Evolutionary conservation across 2,113 vertebrate species (phyloP).

Genomic region (Leucoraja erinaceus): DNA sequence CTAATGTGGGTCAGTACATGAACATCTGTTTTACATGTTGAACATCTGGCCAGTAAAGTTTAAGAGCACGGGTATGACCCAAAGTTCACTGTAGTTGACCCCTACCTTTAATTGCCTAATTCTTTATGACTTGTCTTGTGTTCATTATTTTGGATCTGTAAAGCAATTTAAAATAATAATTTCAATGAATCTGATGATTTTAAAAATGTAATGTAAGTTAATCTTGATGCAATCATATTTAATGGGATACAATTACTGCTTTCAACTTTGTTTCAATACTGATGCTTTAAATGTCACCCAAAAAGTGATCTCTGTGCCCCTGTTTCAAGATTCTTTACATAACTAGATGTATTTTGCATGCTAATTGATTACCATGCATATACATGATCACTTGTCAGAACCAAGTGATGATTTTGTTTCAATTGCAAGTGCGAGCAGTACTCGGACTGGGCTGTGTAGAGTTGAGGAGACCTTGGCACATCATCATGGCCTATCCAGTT

Average conservation of each 20-base stretch:
- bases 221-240: neutral
- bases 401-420: neutral
- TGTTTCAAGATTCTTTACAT: neutral
- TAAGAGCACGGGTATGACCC: neutral
- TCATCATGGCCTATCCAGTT: neutral
- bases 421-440: neutral
- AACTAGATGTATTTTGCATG: neutral
- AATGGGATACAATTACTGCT: neutral
- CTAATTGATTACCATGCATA: neutral
- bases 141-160: neutral
- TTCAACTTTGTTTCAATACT: conserved; percentile 12
- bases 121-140: neutral
- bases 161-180: neutral
- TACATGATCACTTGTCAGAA: neutral
- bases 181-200: neutral
- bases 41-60: neutral
- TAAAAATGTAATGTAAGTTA: neutral
- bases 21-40: neutral
- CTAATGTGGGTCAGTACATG: neutral
- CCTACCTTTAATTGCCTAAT: neutral
- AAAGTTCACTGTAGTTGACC: neutral
- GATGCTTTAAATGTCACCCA: neutral
- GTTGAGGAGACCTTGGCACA: neutral
- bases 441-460: neutral
- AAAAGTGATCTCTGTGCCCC: too few species aligned